These are phyloP conservation scores for Squalus acanthias DNA, from an alignment of 2,797 vertebrate species.

Conservation along the genomic window DNA sequence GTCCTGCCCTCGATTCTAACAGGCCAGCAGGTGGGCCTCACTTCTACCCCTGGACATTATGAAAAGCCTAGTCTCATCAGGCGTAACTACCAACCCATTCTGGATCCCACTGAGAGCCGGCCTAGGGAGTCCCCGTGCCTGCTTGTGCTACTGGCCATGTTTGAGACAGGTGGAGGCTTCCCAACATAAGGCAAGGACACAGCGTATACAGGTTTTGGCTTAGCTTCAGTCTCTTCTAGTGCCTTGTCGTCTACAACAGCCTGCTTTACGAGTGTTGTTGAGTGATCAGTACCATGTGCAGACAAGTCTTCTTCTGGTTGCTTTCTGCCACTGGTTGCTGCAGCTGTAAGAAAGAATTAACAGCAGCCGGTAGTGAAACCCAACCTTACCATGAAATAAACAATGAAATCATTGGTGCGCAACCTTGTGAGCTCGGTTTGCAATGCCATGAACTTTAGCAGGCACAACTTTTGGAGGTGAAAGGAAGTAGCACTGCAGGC, in stretches of 20 bases:
- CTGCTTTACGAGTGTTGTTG: background rate
- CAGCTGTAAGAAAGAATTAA: constrained; percentile 8
- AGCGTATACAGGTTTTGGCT: no score
- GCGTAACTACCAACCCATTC: background rate
- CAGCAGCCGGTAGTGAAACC: background rate
- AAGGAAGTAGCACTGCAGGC: background rate
- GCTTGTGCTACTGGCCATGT: background rate
- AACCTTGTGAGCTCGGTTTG: background rate
- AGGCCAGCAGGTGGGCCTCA: background rate
- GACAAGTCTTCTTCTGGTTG: constrained; percentile 2
- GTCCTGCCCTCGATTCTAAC: background rate
- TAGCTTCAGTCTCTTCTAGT: background rate
- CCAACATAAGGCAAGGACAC: background rate
- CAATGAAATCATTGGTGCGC: background rate
- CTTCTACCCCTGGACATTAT: background rate
- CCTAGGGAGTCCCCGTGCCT: no score
- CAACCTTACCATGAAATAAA: background rate
- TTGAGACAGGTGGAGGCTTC: background rate
- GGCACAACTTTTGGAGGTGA: background rate
- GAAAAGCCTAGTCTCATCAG: background rate
- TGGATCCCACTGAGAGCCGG: background rate
- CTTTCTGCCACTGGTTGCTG: background rate
- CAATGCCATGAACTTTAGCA: background rate
- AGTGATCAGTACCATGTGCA: background rate
- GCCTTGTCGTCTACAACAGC: background rate